Conservation (phyloP, 2,888 invertebrate genomes). For the Oxyteleia sp. region DNA sequence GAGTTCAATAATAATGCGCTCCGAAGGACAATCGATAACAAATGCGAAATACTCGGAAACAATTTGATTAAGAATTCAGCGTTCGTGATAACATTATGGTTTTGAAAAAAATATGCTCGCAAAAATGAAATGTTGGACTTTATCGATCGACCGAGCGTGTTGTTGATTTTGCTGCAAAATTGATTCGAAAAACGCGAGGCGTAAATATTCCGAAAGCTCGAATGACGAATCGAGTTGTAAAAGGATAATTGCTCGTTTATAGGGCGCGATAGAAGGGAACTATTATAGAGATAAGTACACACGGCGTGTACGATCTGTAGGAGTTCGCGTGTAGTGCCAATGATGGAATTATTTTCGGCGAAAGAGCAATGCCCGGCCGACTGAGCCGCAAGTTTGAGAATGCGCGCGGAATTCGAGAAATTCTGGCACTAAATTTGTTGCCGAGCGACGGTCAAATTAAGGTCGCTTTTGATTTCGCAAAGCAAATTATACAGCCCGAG, state of each 20-base stretch:
- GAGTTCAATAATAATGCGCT: conserved; percentile 20
- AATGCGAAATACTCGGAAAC: conserved; percentile 38
- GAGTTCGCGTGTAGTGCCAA: conserved; percentile 58
- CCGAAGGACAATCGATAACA: conserved; percentile 43
- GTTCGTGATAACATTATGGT: conserved; percentile 32
- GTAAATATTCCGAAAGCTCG: neutral
- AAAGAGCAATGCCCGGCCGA: conserved; percentile 72
- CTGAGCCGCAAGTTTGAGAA: conserved; percentile 63
- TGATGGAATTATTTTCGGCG: conserved; percentile 73
- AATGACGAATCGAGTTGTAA: neutral
- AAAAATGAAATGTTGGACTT: neutral
- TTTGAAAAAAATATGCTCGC: neutral
- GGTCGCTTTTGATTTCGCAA: conserved; percentile 52
- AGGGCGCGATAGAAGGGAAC: conserved; percentile 12
- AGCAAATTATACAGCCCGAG: conserved; percentile 16
- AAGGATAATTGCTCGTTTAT: conserved; percentile 4
- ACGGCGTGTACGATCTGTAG: conserved; percentile 16
- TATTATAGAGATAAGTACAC: neutral
- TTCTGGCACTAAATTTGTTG: conserved; percentile 54
- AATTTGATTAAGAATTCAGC: conserved; percentile 50
- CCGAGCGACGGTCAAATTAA: conserved; percentile 45
- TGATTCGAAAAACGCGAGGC: too few relatives aligned
- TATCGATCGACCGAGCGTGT: neutral
- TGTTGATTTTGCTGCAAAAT: neutral
- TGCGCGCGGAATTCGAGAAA: conserved; percentile 68